Percentiles rank a stretch among this genome's conserved stretches.
Evolutionary conservation across 2,113 vertebrate genomes (phyloP).

Genomic region (Barnardius zonarius): DNA sequence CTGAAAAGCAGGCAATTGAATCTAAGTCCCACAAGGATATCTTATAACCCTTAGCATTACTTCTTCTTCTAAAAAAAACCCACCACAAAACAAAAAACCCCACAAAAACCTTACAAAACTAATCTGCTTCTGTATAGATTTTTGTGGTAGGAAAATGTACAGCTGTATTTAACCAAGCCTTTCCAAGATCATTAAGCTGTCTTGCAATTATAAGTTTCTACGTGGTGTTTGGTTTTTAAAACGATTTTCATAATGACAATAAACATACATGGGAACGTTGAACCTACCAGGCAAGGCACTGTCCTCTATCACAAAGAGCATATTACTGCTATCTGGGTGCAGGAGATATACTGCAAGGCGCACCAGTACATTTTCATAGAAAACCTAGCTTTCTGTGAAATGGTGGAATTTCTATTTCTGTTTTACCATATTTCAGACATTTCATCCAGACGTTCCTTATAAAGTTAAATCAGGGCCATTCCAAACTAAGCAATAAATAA

Average conservation of each 20-base stretch:
- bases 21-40: neutral
- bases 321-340: constrained; percentile 43
- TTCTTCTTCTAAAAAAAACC: neutral
- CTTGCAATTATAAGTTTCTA: neutral
- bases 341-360: neutral
- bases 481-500: neutral
- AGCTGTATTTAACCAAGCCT: neutral
- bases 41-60: neutral
- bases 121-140: neutral
- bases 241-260: neutral
- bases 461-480: neutral
- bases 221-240: neutral
- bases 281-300: neutral
- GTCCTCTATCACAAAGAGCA: neutral
- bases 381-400: neutral
- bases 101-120: neutral
- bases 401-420: neutral
- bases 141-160: neutral
- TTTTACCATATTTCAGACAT: fast-evolving
- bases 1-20: neutral
- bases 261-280: neutral
- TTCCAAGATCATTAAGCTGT: neutral
- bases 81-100: neutral
- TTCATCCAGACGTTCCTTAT: neutral
- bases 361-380: fast-evolving